Conservation (phyloP, 2,113 vertebrate genomes). For the Tragelaphus strepsiceros region DNA sequence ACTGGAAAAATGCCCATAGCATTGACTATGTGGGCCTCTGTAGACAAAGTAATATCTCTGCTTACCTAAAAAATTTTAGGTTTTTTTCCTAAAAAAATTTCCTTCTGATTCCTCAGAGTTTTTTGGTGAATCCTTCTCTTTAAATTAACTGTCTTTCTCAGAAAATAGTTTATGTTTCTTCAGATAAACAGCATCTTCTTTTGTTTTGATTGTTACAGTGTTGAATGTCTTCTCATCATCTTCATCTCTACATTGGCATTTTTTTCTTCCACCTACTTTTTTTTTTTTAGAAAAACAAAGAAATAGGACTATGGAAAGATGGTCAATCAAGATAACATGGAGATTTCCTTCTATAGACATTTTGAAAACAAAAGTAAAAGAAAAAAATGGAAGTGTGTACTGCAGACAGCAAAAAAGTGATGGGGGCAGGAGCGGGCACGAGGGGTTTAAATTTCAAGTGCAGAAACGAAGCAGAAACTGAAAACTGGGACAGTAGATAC, state of each 20-base stretch:
- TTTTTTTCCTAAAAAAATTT: background rate
- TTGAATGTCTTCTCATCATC: background rate
- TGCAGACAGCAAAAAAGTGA: background rate
- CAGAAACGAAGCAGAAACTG: background rate
- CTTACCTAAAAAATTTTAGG: background rate
- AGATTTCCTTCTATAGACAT: background rate
- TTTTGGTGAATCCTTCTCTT: background rate
- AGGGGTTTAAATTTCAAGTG: background rate
- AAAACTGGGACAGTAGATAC: background rate
- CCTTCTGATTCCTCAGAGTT: background rate
- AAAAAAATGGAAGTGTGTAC: background rate
- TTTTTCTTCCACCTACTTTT: background rate
- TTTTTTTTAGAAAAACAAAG: background rate
- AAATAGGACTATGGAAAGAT: background rate
- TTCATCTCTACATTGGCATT: background rate
- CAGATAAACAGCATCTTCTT: background rate
- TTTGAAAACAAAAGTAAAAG: background rate
- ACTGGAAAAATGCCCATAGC: background rate
- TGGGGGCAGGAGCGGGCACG: accelerated
- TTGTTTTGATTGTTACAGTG: background rate
- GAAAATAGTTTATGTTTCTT: background rate
- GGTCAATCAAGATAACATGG: background rate
- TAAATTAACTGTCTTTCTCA: background rate
- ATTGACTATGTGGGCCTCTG: background rate
- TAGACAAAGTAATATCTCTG: background rate